Conservation (phyloP, 2,888 invertebrate species). For the Plebejus melissa region DNA sequence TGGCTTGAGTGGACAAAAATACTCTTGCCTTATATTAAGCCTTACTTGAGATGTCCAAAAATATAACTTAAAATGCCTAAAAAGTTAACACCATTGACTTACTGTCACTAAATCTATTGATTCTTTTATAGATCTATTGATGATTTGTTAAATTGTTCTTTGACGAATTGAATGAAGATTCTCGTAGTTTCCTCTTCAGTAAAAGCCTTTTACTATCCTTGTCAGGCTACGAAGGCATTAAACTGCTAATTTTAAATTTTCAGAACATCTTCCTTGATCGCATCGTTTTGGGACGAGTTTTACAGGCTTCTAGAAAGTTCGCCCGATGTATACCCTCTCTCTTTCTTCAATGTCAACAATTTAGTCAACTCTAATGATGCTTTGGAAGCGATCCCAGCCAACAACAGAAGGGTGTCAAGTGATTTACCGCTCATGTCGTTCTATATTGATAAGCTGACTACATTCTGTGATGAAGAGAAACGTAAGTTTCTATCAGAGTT, state of each 20-base stretch:
- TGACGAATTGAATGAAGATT: too few species aligned
- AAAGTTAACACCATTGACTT: too few species aligned
- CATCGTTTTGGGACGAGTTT: slow-evolving; percentile 62
- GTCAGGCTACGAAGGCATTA: too few species aligned
- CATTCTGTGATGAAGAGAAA: slow-evolving; percentile 48
- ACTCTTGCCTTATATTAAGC: too few species aligned
- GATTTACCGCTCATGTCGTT: slow-evolving; percentile 59
- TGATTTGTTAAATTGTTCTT: too few species aligned
- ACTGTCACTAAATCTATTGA: too few species aligned
- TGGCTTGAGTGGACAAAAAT: too few species aligned
- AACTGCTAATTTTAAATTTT: slow-evolving; percentile 33
- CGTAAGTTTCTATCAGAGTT: slow-evolving; percentile 30
- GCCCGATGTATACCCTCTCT: slow-evolving; percentile 54
- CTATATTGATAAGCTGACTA: slow-evolving; percentile 59
- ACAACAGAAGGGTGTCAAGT: slow-evolving; percentile 52
- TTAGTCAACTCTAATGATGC: slow-evolving; percentile 40
- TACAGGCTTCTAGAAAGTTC: slow-evolving; percentile 54
- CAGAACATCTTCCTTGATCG: slow-evolving; percentile 55
- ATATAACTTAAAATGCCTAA: too few species aligned
- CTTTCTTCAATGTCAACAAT: slow-evolving; percentile 49
- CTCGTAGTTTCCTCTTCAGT: too few species aligned
- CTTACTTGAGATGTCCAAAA: too few species aligned
- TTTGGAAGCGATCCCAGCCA: slow-evolving; percentile 47
- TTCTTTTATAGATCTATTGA: too few species aligned
- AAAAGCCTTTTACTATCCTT: too few species aligned